Evolutionary conservation across 1,140 invertebrate genomes (phyloP).

Genomic region (Camponotus pennsylvanicus): DNA sequence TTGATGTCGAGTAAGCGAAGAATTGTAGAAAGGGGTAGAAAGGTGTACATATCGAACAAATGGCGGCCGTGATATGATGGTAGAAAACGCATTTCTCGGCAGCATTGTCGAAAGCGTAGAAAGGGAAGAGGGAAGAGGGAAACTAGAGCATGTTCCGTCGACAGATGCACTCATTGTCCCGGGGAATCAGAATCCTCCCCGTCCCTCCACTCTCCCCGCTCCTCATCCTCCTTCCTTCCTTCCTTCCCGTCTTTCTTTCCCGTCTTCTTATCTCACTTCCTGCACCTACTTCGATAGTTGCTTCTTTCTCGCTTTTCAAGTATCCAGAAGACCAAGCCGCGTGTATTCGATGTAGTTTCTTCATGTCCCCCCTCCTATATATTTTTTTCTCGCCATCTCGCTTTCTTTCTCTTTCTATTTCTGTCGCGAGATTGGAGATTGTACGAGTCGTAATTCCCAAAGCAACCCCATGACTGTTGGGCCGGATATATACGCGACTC

Average conservation of each 20-base stretch:
- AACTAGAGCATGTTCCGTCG: slow-evolving; percentile 63
- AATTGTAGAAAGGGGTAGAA: neutral
- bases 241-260: neutral
- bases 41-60: neutral
- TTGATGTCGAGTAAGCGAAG: neutral
- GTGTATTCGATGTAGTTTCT: slow-evolving; percentile 15
- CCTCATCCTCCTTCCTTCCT: neutral
- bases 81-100: slow-evolving; percentile 26
- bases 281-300: neutral
- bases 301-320: slow-evolving; percentile 10
- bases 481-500: slow-evolving; percentile 43
- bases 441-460: slow-evolving; percentile 42
- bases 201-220: neutral
- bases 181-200: slow-evolving; percentile 34
- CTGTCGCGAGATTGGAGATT: neutral
- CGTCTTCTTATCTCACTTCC: neutral
- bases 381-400: neutral
- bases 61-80: neutral
- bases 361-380: neutral
- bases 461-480: neutral
- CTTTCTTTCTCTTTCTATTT: too few relatives aligned
- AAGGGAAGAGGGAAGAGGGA: slow-evolving; percentile 8
- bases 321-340: neutral
- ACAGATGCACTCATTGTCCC: slow-evolving; percentile 67
- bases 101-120: neutral